Evolutionary conservation across 2,888 invertebrate species (phyloP).

Genomic region (Seladonia tumulorum): DNA sequence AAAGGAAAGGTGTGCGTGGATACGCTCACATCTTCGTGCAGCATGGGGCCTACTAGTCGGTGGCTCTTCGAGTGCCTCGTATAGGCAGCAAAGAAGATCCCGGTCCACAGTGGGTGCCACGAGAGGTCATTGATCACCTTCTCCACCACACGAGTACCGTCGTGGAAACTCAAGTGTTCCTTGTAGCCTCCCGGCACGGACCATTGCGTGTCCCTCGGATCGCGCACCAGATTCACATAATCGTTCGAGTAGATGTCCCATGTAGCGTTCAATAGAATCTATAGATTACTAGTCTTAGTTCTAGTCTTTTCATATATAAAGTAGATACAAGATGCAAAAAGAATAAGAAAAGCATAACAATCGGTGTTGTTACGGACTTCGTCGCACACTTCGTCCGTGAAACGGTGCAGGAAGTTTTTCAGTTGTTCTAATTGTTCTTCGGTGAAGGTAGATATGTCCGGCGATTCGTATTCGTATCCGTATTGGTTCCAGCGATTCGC

Average conservation of each 20-base stretch:
- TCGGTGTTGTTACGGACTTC: constrained; percentile 67
- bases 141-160: constrained; percentile 85
- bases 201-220: constrained; percentile 77
- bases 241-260: constrained; percentile 88
- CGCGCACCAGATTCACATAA: constrained; percentile 85
- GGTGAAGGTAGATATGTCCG: constrained; percentile 71
- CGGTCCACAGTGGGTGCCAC: constrained; percentile 91
- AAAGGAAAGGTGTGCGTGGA: neutral
- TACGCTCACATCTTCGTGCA: constrained; percentile 56
- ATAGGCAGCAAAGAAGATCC: constrained; percentile 89
- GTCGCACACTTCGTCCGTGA: constrained; percentile 75
- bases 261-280: constrained; percentile 71
- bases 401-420: constrained; percentile 74
- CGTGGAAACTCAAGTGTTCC: constrained; percentile 79
- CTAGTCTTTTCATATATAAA: neutral
- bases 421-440: constrained; percentile 76
- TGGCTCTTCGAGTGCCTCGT: constrained; percentile 84
- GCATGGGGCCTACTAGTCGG: constrained; percentile 66
- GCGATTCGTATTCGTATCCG: constrained; percentile 82
- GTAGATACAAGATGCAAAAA: neutral
- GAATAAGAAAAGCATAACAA: neutral
- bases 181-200: constrained; percentile 72
- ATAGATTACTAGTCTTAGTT: neutral
- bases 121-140: constrained; percentile 88
- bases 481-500: constrained; percentile 90